These are phyloP conservation scores for Oreochromis mossambicus DNA, from an alignment of 2,797 vertebrate genomes.

Conservation along the genomic window DNA sequence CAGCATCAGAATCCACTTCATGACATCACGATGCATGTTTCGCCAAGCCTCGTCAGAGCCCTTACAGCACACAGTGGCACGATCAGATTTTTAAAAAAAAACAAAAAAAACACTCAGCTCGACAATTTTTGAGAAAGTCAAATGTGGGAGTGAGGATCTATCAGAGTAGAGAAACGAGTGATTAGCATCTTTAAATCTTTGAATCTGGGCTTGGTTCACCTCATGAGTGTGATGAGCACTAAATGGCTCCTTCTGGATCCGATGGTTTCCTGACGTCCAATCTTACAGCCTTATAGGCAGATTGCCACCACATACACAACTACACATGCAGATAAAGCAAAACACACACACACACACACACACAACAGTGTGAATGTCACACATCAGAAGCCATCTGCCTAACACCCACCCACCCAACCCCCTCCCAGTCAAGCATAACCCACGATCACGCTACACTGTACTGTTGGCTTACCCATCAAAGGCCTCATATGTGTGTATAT, in stretches of 20 bases:
- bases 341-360: background rate
- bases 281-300: background rate
- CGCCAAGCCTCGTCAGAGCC: slow-evolving; percentile 16
- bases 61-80: background rate
- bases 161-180: background rate
- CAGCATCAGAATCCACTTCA: slow-evolving; percentile 61
- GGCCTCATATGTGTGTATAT: slow-evolving; percentile 42
- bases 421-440: slow-evolving; percentile 50
- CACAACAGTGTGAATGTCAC: slow-evolving; percentile 27
- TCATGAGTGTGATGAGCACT: slow-evolving; percentile 14
- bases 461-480: slow-evolving; percentile 48
- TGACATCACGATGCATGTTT: slow-evolving; percentile 71
- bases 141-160: background rate
- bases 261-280: background rate
- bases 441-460: slow-evolving; percentile 45
- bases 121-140: background rate
- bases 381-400: slow-evolving; percentile 50
- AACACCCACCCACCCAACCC: slow-evolving; percentile 55
- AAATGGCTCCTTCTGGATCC: slow-evolving; percentile 40
- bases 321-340: background rate
- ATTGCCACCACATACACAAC: background rate
- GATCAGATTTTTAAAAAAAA: background rate
- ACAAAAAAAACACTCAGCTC: background rate
- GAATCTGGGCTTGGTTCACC: slow-evolving; percentile 6
- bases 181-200: slow-evolving; percentile 19